These are phyloP conservation scores for Urocolius indicus DNA, from an alignment of 2,113 vertebrate genomes.

Conservation along the genomic window DNA sequence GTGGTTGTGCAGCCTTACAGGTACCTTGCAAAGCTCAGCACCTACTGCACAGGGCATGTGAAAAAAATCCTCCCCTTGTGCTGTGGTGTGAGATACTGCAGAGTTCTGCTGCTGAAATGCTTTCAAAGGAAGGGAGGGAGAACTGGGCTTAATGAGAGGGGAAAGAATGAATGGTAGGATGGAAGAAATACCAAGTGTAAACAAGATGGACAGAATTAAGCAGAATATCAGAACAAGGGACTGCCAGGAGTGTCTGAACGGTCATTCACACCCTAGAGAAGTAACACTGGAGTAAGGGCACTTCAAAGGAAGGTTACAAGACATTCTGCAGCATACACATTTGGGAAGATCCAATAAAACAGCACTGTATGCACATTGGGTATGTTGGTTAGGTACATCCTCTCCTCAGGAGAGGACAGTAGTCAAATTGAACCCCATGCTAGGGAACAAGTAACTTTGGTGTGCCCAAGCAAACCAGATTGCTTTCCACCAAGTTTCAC, in stretches of 20 bases:
- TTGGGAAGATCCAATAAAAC: neutral
- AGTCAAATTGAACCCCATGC: neutral
- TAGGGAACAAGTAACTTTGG: fast-evolving
- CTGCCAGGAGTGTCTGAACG: neutral
- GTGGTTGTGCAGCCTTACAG: neutral
- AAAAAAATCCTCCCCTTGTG: neutral
- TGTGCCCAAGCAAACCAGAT: neutral
- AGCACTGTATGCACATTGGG: fast-evolving
- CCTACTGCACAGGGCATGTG: neutral
- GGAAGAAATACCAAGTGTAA: neutral
- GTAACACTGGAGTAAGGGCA: neutral
- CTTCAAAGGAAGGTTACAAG: neutral
- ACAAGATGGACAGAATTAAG: neutral
- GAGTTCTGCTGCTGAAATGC: neutral
- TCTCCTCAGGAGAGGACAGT: neutral
- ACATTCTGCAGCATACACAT: neutral
- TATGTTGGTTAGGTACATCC: neutral
- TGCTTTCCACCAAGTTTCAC: neutral
- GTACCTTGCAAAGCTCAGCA: neutral
- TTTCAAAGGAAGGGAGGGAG: neutral
- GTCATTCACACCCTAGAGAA: neutral
- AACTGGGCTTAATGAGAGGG: fast-evolving
- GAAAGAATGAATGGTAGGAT: neutral
- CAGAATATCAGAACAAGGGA: neutral
- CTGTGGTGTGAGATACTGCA: fast-evolving